These are phyloP conservation scores for Acanthosepion esculentum DNA, from an alignment of 2,888 invertebrate genomes.

Conservation along the genomic window DNA sequence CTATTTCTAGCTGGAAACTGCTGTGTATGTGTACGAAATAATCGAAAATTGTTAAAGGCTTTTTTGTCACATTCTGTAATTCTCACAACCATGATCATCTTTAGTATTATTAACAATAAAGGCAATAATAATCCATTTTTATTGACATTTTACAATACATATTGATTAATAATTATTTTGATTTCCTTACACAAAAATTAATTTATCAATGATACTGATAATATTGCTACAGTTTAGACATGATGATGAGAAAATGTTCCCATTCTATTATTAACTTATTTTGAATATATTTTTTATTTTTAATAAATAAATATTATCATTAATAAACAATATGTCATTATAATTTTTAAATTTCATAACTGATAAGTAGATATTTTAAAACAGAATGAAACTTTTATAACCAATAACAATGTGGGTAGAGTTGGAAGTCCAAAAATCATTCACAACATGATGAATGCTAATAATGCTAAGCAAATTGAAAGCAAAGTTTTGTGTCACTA, in stretches of 20 bases:
- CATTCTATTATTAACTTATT: background rate
- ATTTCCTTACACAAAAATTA: too few species aligned
- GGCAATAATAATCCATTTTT: too few species aligned
- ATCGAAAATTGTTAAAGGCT: background rate
- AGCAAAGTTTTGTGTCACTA: too few species aligned
- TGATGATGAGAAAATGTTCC: background rate
- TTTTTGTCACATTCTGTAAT: background rate
- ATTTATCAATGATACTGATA: too few species aligned
- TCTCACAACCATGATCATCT: background rate
- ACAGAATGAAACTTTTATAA: background rate
- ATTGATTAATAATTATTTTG: background rate
- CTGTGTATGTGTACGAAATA: background rate
- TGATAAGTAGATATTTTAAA: background rate
- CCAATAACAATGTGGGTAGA: background rate
- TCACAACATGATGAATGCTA: background rate
- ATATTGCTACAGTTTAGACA: too few species aligned
- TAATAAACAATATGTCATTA: background rate
- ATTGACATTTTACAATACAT: too few species aligned
- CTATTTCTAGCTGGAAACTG: background rate
- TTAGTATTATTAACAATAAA: background rate
- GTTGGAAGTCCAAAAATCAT: background rate
- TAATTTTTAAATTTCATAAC: background rate
- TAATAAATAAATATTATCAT: background rate
- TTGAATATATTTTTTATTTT: background rate
- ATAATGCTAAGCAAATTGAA: background rate